Base-by-base conservation (phyloP, 2,888 invertebrate genomes). In the Eristalinus aeneus region DNA sequence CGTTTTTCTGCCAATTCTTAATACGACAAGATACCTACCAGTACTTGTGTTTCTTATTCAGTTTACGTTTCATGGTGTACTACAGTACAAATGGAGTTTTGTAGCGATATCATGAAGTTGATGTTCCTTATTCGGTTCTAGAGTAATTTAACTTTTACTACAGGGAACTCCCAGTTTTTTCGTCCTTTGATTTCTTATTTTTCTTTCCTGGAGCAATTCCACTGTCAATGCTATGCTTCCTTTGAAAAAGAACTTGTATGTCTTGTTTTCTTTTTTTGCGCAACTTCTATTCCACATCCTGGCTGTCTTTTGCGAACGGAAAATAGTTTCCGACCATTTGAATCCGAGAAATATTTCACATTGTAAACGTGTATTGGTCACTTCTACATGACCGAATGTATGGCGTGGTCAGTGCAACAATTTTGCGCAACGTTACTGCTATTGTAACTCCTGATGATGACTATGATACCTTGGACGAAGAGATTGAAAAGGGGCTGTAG, bases 361-460 rank as follows among this genome's bases (percentile, higher is more conserved):
- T 64, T 23, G 63, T 36, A 12, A 16, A 32, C 16, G 5, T 22
- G 63, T 32, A 64, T 36, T 36, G 32, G n/a, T 36, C 56, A 56
- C 56, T 23, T 56, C 23, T 22, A 56, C 12, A 56, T 12, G 56
- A 56, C 56, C 22, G 56, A 34, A 32, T 32, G 61, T 22, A 32
- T 61, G 61, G 63, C 36, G 63, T 64, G 63, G 63, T 64, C 36
- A 64, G 22, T 64, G 63, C 63, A 64, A 64, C 63, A 64, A 64
- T 63, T 63, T 63, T 63, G 63, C 63, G 63, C 63, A 63, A 63
- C 63, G 20, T 63, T 63, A 34, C 36, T 64, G 34, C 34, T 64
- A 36, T 32, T 64, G 63, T 34, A 16, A 36, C 20, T 64, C 34
- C 63, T 34, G 63, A 64, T 64, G 63, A 64, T 34, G 36, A 64